A percentile compares a stretch with the other conserved stretches of the same genome.
Evolutionary conservation across 2,797 vertebrate genomes (phyloP).

Genomic region (Danio choprae): DNA sequence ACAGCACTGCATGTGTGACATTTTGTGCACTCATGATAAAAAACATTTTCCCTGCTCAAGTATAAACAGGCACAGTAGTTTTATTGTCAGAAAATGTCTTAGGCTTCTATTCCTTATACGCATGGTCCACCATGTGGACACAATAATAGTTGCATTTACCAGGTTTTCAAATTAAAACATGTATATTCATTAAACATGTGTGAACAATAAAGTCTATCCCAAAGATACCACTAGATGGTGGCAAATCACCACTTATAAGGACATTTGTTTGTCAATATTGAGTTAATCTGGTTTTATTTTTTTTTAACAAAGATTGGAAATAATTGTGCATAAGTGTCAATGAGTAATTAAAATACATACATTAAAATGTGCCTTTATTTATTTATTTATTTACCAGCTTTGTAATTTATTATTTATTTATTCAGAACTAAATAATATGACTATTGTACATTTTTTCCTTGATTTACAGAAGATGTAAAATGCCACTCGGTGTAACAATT

Average conservation of each 20-base stretch:
- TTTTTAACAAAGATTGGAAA: background rate
- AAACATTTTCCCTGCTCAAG: background rate
- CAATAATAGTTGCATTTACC: background rate
- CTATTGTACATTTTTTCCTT: too few species aligned
- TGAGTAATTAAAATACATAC: too few species aligned
- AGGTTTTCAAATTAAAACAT: background rate
- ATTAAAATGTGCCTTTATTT: too few species aligned
- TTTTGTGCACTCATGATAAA: background rate
- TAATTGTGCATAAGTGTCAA: background rate
- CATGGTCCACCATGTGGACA: slow-evolving; percentile 8
- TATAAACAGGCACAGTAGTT: background rate
- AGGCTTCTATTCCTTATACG: background rate
- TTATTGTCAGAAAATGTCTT: background rate
- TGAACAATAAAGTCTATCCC: too few species aligned
- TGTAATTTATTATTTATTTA: too few species aligned
- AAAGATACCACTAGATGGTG: slow-evolving; percentile 5
- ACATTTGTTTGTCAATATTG: background rate
- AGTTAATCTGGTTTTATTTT: too few species aligned
- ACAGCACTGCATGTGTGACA: background rate
- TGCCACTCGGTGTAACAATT: too few species aligned
- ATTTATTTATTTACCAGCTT: too few species aligned
- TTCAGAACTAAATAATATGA: too few species aligned
- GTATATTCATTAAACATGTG: too few species aligned
- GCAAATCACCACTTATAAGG: background rate
- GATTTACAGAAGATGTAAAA: too few species aligned